Evolutionary conservation across 1,140 invertebrate genomes (phyloP), one percentile per base, ranked within the genome.

Genomic region (Drosophila arizonae): DNA sequence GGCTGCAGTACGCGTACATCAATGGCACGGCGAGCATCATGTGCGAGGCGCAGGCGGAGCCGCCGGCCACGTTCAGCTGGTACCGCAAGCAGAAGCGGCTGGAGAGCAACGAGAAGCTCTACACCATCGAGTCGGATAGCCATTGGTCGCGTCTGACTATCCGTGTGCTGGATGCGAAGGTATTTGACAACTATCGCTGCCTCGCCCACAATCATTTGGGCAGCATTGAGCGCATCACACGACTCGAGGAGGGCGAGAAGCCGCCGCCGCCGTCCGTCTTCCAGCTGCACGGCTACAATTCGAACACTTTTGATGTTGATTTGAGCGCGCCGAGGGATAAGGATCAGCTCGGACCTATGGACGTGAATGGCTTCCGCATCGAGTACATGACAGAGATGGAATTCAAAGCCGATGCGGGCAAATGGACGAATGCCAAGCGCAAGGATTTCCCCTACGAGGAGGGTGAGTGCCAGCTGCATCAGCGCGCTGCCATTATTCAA

Each of bases 31-130:
- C 93, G 2, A 93, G 93, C 70, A 90, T 95, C 30, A 93, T 92
- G 36, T 95, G 94, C 71, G 92, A 93, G 63, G 93, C 93, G 0
- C 82, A 91, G 24, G 94, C 94, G 0, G 93, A 94, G 72, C 94
- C 94, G 3, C 91, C 92, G 17, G 93, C 94, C 1, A 92, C 90
- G 39, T 94, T 94, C 75, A 91, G 91, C 21, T 94, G 94, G 94
- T 90, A 92, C 41, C 85, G 91, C 28, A 87, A 90, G 52, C 78
- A 91, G 51, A 90, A 92, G 76, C 76, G 76, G 11, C 45, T 92
- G 46, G 65, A 84, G 61, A 84, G 87, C 77, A 91, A 88, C 48
- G 84, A 81, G 17, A 77, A 77, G 43, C 51, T 76, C 51, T 90
- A 84, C 39, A 84, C 72, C 21, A 89, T 91, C 33, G 90, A 92